Evolutionary conservation across 2,113 vertebrate genomes (phyloP).

Genomic region (Anser cygnoides): DNA sequence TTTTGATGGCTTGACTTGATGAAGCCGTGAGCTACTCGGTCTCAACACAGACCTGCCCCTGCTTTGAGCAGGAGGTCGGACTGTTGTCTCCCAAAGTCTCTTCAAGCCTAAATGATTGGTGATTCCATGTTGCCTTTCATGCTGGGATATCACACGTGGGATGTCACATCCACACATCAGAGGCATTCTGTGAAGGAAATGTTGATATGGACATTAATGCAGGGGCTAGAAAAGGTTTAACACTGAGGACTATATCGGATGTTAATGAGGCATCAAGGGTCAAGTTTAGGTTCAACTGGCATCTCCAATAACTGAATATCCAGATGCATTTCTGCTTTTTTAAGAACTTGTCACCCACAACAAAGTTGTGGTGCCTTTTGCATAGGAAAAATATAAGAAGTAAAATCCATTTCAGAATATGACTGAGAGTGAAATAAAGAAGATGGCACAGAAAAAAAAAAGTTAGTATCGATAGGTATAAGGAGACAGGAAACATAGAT

Average conservation of each 20-base stretch:
- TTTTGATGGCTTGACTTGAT: fast-evolving
- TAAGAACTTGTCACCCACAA: background rate
- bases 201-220: background rate
- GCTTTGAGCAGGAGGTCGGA: background rate
- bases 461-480: background rate
- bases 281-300: background rate
- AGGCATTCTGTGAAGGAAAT: background rate
- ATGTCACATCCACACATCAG: background rate
- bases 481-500: background rate
- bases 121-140: background rate
- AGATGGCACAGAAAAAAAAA: background rate
- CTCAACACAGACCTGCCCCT: background rate
- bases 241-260: background rate
- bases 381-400: background rate
- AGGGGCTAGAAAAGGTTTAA: background rate
- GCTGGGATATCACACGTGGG: fast-evolving
- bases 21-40: background rate
- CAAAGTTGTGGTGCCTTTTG: background rate
- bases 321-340: background rate
- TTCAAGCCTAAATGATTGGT: background rate
- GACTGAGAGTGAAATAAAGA: background rate
- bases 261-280: background rate
- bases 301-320: background rate
- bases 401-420: background rate
- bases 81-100: background rate